Evolutionary conservation across 2,888 invertebrate species (phyloP).

Genomic region (Kryphioiulus occultus): DNA sequence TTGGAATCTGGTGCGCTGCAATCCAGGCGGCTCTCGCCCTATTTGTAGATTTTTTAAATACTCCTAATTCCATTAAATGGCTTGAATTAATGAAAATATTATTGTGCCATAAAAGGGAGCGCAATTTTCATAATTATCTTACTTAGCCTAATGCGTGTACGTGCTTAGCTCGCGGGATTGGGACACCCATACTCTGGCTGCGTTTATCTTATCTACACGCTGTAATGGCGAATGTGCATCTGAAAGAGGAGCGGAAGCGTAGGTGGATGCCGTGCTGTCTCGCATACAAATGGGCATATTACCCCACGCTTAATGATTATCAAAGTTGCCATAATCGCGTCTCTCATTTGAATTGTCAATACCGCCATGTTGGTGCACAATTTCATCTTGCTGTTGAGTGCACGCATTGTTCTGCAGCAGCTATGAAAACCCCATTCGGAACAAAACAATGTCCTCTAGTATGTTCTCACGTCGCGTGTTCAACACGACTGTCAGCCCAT

Average conservation of each 20-base stretch:
- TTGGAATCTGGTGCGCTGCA: too few species aligned
- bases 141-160: constrained; percentile 31
- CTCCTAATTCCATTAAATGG: constrained; percentile 25
- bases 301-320: constrained; percentile 26
- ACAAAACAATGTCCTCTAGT: neutral
- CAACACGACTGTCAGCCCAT: neutral
- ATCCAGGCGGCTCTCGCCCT: neutral
- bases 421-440: neutral
- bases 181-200: constrained; percentile 2
- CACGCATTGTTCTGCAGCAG: neutral
- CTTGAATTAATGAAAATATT: constrained; percentile 31
- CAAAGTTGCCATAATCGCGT: constrained; percentile 25
- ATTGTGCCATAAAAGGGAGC: constrained; percentile 19
- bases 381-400: neutral
- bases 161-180: neutral
- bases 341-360: constrained; percentile 31
- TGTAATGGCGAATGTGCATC: neutral
- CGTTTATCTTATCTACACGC: neutral
- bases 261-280: neutral
- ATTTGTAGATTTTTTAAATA: neutral
- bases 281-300: constrained; percentile 6
- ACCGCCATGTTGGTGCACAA: constrained; percentile 4
- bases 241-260: neutral
- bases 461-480: neutral
- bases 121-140: constrained; percentile 27